These are phyloP conservation scores for Tribolium madens DNA, from an alignment of 1,140 invertebrate species.

Conservation along the genomic window DNA sequence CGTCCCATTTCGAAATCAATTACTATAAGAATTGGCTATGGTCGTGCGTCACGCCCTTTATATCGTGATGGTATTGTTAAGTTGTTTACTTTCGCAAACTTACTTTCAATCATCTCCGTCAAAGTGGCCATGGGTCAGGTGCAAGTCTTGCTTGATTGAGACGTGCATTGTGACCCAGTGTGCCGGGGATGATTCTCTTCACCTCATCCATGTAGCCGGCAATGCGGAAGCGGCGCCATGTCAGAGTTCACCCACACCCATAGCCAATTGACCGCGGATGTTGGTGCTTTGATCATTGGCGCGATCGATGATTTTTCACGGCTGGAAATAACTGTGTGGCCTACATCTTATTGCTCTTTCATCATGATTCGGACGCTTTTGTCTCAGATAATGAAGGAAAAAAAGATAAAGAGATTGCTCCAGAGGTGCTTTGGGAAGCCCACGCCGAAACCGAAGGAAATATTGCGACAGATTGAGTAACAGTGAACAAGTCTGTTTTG, in stretches of 20 bases:
- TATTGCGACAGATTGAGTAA: too few species aligned
- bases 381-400: background rate
- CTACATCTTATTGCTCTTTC: constrained; percentile 1
- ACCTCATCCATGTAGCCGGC: background rate
- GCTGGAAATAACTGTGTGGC: background rate
- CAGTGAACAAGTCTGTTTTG: too few species aligned
- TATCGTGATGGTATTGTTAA: constrained; percentile 60
- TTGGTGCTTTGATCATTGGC: constrained; percentile 16
- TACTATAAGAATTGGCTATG: constrained; percentile 51
- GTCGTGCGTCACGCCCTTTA: constrained; percentile 60
- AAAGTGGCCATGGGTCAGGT: constrained; percentile 23
- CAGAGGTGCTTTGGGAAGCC: too few species aligned
- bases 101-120: constrained; percentile 46
- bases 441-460: too few species aligned
- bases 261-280: constrained; percentile 38
- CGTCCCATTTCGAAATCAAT: constrained; percentile 56
- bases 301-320: constrained; percentile 16
- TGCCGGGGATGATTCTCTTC: background rate
- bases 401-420: background rate
- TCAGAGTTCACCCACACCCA: constrained; percentile 36
- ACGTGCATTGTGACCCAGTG: background rate
- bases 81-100: constrained; percentile 57
- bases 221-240: constrained; percentile 31
- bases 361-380: background rate
- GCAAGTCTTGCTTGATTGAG: background rate